Evolutionary conservation across 2,888 invertebrate genomes (phyloP).

Genomic region (Campoletis raptor): DNA sequence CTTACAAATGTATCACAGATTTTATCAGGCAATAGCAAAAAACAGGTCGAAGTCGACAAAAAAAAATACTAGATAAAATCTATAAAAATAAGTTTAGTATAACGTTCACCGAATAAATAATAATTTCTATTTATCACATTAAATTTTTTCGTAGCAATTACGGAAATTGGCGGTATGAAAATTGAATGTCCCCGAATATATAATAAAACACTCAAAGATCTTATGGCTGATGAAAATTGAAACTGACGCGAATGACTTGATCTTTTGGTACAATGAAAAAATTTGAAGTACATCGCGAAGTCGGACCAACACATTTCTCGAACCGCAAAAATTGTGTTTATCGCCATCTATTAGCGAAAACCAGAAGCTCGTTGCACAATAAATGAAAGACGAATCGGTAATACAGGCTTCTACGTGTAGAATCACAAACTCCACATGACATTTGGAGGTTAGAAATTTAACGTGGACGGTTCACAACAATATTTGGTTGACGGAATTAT

Average conservation of each 20-base stretch:
- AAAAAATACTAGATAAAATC: not conserved
- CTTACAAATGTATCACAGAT: not conserved
- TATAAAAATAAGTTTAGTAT: not conserved
- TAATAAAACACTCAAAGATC: not conserved
- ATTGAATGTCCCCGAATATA: not conserved
- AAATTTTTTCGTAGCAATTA: not conserved
- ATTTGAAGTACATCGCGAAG: constrained; percentile 64
- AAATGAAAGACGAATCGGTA: not conserved
- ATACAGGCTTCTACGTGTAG: not conserved
- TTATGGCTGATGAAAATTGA: not conserved
- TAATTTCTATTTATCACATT: not conserved
- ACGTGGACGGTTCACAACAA: not conserved
- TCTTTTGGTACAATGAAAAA: not conserved
- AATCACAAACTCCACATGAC: not conserved
- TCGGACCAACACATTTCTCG: constrained; percentile 80
- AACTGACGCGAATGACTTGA: not conserved
- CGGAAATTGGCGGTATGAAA: not conserved
- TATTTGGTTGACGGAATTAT: constrained; percentile 9
- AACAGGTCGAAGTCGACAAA: not conserved
- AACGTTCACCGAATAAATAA: not conserved
- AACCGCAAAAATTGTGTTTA: not conserved
- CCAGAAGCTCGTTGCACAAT: not conserved
- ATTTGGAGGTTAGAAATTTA: constrained; percentile 38
- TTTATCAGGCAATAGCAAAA: not conserved
- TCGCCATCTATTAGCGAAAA: not conserved